Percentiles rank a stretch among this genome's conserved stretches.
phyloP scores from a whole-genome alignment of 2,888 invertebrate genomes.

The Drosophila borborema region DNA sequence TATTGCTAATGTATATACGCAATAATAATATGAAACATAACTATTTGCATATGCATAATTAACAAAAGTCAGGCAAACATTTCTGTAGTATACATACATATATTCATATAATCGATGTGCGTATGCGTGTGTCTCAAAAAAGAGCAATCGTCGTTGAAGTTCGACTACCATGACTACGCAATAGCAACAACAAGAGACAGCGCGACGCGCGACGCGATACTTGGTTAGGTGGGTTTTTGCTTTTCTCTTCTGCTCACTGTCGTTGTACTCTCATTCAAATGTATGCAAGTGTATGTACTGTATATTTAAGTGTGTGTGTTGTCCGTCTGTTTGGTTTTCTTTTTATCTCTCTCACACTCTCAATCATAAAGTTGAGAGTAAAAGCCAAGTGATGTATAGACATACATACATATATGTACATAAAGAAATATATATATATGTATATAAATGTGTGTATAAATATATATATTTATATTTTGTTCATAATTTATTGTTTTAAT shows the following conservation, averaged over 20 bases:
- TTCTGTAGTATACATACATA: conserved; percentile 74
- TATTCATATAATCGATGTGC: conserved; percentile 77
- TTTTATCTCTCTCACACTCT: conserved; percentile 45
- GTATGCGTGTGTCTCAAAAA: conserved; percentile 47
- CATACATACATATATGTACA: conserved; percentile 35
- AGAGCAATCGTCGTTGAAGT: conserved; percentile 70
- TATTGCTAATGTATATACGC: conserved; percentile 36
- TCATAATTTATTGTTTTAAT: conserved; percentile 73
- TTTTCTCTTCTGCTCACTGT: conserved; percentile 54
- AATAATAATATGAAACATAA: conserved; percentile 37
- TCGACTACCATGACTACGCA: conserved; percentile 76
- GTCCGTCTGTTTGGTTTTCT: conserved; percentile 45
- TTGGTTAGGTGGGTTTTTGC: conserved; percentile 54
- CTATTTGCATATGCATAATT: conserved; percentile 31
- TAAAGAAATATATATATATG: conserved; percentile 31
- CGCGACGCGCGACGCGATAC: conserved; percentile 34
- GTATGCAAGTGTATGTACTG: conserved; percentile 7
- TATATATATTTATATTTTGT: conserved; percentile 35
- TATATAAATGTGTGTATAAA: conserved; percentile 31
- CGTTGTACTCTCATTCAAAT: conserved; percentile 29
- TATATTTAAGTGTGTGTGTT: conserved; percentile 12
- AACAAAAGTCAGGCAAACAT: conserved; percentile 55
- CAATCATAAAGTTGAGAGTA: conserved; percentile 26
- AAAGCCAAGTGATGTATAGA: conserved; percentile 42
- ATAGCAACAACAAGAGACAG: conserved; percentile 75